Percentiles rank a stretch among this genome's conserved stretches.
Evolutionary conservation across 2,888 invertebrate genomes (phyloP).

Genomic region (Athalia cordata): DNA sequence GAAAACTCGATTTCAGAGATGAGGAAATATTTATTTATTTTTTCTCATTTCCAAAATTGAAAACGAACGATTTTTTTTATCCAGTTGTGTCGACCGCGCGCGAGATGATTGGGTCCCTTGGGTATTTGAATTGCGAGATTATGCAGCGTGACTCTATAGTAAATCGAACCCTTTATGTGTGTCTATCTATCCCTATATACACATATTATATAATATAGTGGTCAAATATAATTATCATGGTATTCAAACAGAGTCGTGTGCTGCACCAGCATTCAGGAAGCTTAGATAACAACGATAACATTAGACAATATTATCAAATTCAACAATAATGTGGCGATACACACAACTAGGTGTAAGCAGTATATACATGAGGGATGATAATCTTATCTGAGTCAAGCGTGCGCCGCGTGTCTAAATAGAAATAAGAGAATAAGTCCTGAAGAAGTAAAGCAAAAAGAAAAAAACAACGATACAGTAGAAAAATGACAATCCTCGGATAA

Average conservation of each 20-base stretch:
- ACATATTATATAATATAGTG: background rate
- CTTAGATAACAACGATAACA: conserved; percentile 9
- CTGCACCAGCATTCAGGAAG: conserved; percentile 3
- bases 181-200: too few species aligned
- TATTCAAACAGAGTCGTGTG: conserved; percentile 51
- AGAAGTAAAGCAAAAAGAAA: background rate
- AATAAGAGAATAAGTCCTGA: background rate
- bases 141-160: too few species aligned
- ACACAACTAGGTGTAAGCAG: conserved; percentile 5
- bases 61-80: too few species aligned
- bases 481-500: background rate
- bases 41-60: too few species aligned
- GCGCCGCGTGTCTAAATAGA: conserved; percentile 6
- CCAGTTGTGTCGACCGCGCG: too few species aligned
- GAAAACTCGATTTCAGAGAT: too few species aligned
- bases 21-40: too few species aligned
- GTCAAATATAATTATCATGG: conserved; percentile 57
- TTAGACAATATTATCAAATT: conserved; percentile 47
- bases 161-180: too few species aligned
- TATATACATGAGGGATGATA: background rate
- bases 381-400: background rate
- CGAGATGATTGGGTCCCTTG: too few species aligned
- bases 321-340: conserved; percentile 39
- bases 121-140: too few species aligned
- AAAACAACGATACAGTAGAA: background rate